Percentiles rank a stretch among this genome's conserved stretches.
These are phyloP conservation scores for Apogon hyalosoma DNA, from an alignment of 2,797 vertebrate genomes.

Conservation along the genomic window DNA sequence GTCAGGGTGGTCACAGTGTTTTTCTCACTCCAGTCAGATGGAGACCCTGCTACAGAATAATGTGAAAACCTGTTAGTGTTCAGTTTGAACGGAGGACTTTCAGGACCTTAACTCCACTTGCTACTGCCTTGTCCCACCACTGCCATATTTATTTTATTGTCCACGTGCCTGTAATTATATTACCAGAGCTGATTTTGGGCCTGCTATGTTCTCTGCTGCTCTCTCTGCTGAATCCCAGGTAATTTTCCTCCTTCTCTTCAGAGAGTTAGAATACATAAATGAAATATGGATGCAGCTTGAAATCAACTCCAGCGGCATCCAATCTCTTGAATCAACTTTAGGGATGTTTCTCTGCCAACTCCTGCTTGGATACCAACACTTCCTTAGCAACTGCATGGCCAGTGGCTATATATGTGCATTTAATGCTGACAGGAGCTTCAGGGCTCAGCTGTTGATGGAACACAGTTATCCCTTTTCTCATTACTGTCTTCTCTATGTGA, in stretches of 20 bases:
- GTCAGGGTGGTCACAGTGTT: constrained; percentile 40
- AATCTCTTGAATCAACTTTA: constrained; percentile 78
- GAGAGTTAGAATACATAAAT: constrained; percentile 54
- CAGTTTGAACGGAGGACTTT: constrained; percentile 31
- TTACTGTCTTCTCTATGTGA: constrained; percentile 76
- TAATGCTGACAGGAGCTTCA: constrained; percentile 75
- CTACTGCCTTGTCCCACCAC: constrained; percentile 22
- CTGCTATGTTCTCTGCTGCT: constrained; percentile 22
- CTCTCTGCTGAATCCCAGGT: constrained; percentile 50
- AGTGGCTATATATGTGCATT: constrained; percentile 75
- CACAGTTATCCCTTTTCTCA: constrained; percentile 80
- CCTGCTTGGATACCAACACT: constrained; percentile 80
- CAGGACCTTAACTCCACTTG: constrained; percentile 40
- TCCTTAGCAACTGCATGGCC: constrained; percentile 82
- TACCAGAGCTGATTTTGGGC: constrained; percentile 65
- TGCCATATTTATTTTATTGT: constrained; percentile 10
- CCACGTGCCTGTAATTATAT: constrained; percentile 45
- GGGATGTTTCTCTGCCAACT: constrained; percentile 75
- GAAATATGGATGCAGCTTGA: constrained; percentile 60
- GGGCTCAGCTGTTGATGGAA: constrained; percentile 82
- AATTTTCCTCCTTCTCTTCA: constrained; percentile 39
- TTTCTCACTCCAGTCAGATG: constrained; percentile 1
- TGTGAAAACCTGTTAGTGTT: constrained; percentile 48
- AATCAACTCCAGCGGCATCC: constrained; percentile 69
- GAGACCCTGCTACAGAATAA: constrained; percentile 31